Evolutionary conservation across 2,113 vertebrate species (phyloP), one percentile per base, ranked within the genome.

Genomic region (Galeopterus variegatus): DNA sequence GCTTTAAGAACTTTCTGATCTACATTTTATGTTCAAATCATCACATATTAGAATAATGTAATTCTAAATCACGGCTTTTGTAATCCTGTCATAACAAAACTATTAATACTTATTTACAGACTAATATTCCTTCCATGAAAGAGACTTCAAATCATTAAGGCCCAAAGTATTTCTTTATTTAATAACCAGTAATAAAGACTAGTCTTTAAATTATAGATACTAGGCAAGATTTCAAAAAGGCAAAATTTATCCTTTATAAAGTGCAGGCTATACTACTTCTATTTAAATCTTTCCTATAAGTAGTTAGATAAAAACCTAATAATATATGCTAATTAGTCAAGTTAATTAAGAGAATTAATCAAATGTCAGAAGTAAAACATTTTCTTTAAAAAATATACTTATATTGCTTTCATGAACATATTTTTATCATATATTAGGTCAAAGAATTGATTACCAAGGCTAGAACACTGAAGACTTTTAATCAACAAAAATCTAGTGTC

Each of bases 71-170:
- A 90, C 19, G 75, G 18, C 19, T 87, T 97, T 67, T 56, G 8
- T 65, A 94, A 79, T 90, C 15, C 11, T 85, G 21, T 6, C 12
- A 90, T 64, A 65, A 84, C 81, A 56, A 92, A 80, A 85, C 3
- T 72, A 69, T 28, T 84, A 88, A 76, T 87, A 77, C 31, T 33
- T 88, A 94, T 21, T 88, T 70, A 77, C 0, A 85, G 52, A 13
- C 23, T 90, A 97, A 60, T 31, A 93, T 80, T 90, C 52, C 67
- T 79, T 82, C 62, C 15, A 90, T 41, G 31, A 65, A 73, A 85
- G 36, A 93, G 14, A 80, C 3, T 86, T 92, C 45, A 97, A 91
- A 95, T 92, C 21, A 93, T 72, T 89, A 92, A 91, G 26, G 79
- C 1, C 69, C 17, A 90, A 85, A 89, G 5, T 64, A 90, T 67